Base-by-base conservation (phyloP, 2,797 vertebrate genomes). In the Myotis myotis region DNA sequence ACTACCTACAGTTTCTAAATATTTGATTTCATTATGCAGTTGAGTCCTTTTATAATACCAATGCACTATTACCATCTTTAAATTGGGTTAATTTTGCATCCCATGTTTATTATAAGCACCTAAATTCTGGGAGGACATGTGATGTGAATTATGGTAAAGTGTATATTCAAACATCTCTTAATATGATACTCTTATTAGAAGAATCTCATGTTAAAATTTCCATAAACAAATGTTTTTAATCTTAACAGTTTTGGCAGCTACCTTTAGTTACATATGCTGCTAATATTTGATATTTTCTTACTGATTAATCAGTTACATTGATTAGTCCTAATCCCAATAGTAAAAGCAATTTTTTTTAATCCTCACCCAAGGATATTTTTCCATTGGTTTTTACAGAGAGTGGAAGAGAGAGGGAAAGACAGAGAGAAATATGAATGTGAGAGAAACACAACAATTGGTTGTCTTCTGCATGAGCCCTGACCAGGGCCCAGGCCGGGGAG, bases 21-120 rank as follows among this genome's bases (percentile, higher is more conserved):
- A 28, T 79, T 83, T 92, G 44, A 72, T 55, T 90, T 80, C 57
- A 91, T 70, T 88, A 68, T 90, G 12, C 12, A 86, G 11, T 87
- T 64, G 38, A 28, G 7, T 47, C 23, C 41, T 87, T 95, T 70
- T 79, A 41, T 51, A 93, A 91, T 49, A 84, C 17, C 17, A 87
- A 6, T 55, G 38, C n/a, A 75, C 49, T 38, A 41, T 41, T 68
- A 92, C 86, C 17, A 72, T 8, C 36, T 87, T 93, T 38, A 81
- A 64, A 28, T 15, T 85, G 60, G 41, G 30, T 91, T 93, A 36
- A 80, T 64, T 93, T 79, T 74, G 2, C 11, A n/a, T 75, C 36
- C 47, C 22, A n/a, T 80, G 70, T 75, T 84, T 87, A 38, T 75
- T 57, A 62, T 16, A 89, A 49, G 49, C 38, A 78, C 16, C 57